These are phyloP conservation scores for Sardina pilchardus DNA, from an alignment of 2,113 vertebrate genomes.

Conservation along the genomic window DNA sequence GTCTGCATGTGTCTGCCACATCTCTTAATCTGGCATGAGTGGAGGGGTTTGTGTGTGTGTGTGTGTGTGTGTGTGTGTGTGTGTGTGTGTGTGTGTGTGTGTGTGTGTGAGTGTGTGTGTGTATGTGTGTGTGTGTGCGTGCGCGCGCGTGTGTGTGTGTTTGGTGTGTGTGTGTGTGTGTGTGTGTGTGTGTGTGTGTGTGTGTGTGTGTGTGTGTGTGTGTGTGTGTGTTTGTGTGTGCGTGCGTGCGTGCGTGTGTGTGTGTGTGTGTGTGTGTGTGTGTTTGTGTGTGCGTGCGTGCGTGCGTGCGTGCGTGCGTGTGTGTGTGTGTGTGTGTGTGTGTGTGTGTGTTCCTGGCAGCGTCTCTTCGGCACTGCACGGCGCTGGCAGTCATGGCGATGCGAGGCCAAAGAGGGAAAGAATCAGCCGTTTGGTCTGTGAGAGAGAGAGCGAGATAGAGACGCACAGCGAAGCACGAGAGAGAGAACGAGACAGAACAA, in stretches of 20 bases:
- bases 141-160: too few species aligned
- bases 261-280: slow-evolving; percentile 25
- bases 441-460: neutral
- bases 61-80: neutral
- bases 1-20: neutral
- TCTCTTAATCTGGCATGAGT: neutral
- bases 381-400: neutral
- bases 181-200: slow-evolving; percentile 29
- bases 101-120: too few species aligned
- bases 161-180: neutral
- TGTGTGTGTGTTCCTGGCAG: slow-evolving; percentile 23
- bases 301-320: neutral
- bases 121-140: too few species aligned
- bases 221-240: neutral
- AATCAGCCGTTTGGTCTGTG: neutral
- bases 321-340: neutral
- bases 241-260: neutral
- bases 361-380: neutral
- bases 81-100: neutral
- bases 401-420: slow-evolving; percentile 1
- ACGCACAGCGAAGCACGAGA: neutral
- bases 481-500: neutral
- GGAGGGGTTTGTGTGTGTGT: neutral
- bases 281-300: neutral
- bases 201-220: neutral